These are phyloP conservation scores for Metaphire vulgaris DNA, from an alignment of 1,140 invertebrate species.

Conservation along the genomic window DNA sequence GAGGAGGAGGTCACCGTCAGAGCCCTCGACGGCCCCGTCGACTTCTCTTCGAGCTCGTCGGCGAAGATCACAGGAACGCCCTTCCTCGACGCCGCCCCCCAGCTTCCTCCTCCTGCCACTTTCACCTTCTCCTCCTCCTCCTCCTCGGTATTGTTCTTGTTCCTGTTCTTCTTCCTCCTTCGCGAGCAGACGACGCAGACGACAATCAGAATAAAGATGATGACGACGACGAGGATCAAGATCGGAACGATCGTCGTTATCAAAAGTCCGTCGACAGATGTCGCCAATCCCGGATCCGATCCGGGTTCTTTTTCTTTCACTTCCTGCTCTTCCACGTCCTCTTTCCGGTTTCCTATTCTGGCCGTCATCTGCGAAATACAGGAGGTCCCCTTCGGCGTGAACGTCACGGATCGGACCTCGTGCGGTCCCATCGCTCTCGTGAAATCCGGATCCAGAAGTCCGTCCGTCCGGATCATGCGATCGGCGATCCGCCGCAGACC, in stretches of 20 bases:
- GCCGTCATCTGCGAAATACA: not conserved
- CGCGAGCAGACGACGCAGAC: slow-evolving; percentile 76
- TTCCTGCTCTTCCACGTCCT: too few species aligned
- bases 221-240: slow-evolving; percentile 79
- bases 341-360: slow-evolving; percentile 31
- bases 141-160: too few species aligned
- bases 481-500: not conserved
- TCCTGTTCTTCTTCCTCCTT: not conserved
- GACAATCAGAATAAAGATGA: slow-evolving; percentile 74
- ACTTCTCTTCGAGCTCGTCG: slow-evolving; percentile 78
- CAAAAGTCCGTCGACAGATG: slow-evolving; percentile 66
- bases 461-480: not conserved
- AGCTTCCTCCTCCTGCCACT: too few species aligned
- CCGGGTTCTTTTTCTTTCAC: too few species aligned
- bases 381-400: not conserved
- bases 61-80: slow-evolving; percentile 86
- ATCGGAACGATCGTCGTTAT: slow-evolving; percentile 82
- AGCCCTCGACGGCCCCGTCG: slow-evolving; percentile 73
- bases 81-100: slow-evolving; percentile 52
- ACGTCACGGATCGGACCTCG: not conserved
- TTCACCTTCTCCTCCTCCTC: too few species aligned
- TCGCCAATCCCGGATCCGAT: too few species aligned
- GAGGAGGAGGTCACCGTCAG: slow-evolving; percentile 84
- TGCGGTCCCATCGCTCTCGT: not conserved
- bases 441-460: not conserved